phyloP scores from a whole-genome alignment of 2,888 invertebrate species.

The Podotricha telesiphe region DNA sequence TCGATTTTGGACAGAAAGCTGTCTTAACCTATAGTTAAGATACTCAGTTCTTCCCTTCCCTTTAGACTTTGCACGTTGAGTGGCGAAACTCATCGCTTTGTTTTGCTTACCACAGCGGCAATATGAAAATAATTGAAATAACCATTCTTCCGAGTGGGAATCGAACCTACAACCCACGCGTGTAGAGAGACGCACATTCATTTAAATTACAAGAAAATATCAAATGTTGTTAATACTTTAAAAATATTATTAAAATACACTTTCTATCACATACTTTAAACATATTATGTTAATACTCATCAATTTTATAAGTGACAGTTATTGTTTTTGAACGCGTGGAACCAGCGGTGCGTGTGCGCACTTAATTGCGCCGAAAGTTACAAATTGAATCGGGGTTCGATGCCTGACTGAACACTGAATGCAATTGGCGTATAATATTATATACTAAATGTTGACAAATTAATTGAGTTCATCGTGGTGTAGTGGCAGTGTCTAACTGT shows the following conservation, averaged over 20 bases:
- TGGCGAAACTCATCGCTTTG: too few species aligned
- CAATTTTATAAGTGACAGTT: constrained; percentile 19
- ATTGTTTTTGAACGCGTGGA: constrained; percentile 30
- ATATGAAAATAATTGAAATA: too few species aligned
- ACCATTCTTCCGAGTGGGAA: too few species aligned
- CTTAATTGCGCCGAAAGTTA: constrained; percentile 44
- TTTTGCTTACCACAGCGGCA: too few species aligned
- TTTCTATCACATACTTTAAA: background rate
- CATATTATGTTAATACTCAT: constrained; percentile 28
- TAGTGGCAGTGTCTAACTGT: background rate
- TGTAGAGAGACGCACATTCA: background rate
- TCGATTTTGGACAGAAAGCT: too few species aligned
- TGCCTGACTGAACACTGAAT: constrained; percentile 34
- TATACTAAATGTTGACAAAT: background rate
- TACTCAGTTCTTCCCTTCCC: too few species aligned
- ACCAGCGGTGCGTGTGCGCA: constrained; percentile 39
- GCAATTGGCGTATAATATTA: constrained; percentile 17
- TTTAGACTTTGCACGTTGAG: too few species aligned
- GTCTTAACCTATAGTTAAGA: too few species aligned
- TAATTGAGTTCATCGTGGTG: background rate
- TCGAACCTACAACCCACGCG: too few species aligned
- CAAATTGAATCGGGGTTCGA: constrained; percentile 45
- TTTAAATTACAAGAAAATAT: background rate
- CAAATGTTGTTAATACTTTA: too few species aligned
- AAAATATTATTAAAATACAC: too few species aligned